These are phyloP conservation scores for Salvelinus namaycush DNA, from an alignment of 2,113 vertebrate species.

Conservation along the genomic window DNA sequence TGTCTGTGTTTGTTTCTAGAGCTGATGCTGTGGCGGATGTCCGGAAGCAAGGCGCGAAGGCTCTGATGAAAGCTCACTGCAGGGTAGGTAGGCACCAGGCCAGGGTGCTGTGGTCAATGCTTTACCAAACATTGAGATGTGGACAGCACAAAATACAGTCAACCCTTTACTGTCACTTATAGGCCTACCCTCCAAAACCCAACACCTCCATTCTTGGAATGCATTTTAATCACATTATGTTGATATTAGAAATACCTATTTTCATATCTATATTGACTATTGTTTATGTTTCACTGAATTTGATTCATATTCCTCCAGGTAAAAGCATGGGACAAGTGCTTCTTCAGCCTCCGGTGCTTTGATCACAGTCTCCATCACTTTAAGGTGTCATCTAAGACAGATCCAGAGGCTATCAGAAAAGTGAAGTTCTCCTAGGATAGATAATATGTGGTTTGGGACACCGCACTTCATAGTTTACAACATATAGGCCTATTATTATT, in stretches of 20 bases:
- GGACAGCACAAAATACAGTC: not conserved
- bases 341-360: conserved; percentile 88
- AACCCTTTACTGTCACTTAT: not conserved
- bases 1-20: conserved; percentile 61
- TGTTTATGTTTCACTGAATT: not conserved
- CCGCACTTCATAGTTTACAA: too few relatives aligned
- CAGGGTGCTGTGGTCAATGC: not conserved
- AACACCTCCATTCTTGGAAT: not conserved
- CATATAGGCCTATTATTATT: too few relatives aligned
- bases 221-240: not conserved
- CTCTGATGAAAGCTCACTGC: conserved; percentile 84
- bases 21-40: conserved; percentile 76
- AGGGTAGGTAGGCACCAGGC: conserved; percentile 76
- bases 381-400: conserved; percentile 81
- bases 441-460: too few relatives aligned
- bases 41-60: conserved; percentile 85
- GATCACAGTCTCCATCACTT: conserved; percentile 86
- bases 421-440: conserved; percentile 64
- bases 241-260: not conserved
- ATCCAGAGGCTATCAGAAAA: conserved; percentile 81
- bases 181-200: not conserved
- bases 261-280: not conserved
- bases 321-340: conserved; percentile 83
- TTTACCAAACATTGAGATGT: not conserved
- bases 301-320: conserved; percentile 67